phyloP scores from a whole-genome alignment of 2,888 invertebrate genomes.

The Eristalis pertinax region DNA sequence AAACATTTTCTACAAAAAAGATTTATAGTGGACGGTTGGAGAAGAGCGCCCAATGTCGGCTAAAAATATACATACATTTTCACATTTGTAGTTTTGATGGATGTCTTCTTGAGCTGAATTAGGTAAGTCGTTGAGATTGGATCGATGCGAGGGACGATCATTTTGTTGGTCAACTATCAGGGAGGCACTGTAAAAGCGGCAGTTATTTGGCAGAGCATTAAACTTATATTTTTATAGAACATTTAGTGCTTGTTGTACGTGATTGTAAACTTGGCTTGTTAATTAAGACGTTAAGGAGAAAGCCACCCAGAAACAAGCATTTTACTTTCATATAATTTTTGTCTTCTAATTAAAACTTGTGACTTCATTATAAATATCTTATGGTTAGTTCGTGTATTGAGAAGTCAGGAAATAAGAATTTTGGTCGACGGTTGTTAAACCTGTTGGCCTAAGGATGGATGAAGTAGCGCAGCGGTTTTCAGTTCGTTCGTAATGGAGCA shows the following conservation, averaged over 20 bases:
- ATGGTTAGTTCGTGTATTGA: background rate
- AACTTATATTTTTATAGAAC: too few relatives aligned
- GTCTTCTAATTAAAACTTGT: background rate
- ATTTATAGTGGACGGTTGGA: background rate
- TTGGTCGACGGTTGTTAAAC: too few relatives aligned
- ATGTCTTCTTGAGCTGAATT: background rate
- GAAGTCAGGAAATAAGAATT: too few relatives aligned
- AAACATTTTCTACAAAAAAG: background rate
- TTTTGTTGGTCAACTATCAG: background rate
- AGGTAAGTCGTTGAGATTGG: background rate
- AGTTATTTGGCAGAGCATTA: too few relatives aligned
- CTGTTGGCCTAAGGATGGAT: too few relatives aligned
- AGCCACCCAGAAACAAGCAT: background rate
- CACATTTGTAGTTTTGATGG: background rate
- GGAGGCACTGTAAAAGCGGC: background rate
- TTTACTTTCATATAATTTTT: background rate
- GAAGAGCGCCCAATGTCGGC: background rate
- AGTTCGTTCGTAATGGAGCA: too few relatives aligned
- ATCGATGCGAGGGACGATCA: background rate
- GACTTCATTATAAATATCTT: background rate
- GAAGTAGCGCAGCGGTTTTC: too few relatives aligned
- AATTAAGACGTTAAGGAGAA: background rate
- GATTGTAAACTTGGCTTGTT: background rate
- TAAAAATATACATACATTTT: background rate
- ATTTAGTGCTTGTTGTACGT: background rate